Evolutionary conservation across 2,888 invertebrate species (phyloP), one percentile per base, ranked within the genome.

Genomic region (Anoplius nigerrimus): DNA sequence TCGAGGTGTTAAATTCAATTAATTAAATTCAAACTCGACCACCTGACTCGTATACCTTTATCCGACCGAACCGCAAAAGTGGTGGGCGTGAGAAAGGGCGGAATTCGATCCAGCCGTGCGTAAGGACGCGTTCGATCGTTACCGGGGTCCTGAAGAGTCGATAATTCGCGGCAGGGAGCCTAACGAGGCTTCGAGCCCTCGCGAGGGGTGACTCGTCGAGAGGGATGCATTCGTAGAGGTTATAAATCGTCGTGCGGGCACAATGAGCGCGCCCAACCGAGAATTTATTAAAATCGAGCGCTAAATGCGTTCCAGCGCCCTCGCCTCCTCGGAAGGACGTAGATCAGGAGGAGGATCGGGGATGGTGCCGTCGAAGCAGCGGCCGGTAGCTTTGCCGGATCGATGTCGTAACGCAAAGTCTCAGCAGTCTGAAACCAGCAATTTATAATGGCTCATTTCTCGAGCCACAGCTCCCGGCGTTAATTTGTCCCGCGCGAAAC

Each of bases 271-370:
- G 51, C 42, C 48, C 58, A 34, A 24, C 27, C 22, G 45, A 21
- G 54, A 75, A 75, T 75, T 78, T 65, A 69, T 74, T 75, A 66
- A 78, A 72, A 75, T 62, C 66, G 34, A 61, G 24, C 63, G 21
- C 59, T 68, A 66, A 57, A 56, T 42, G 6, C 2, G n/a, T n/a
- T n/a, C n/a, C n/a, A n/a, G 11, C 2, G 34, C 34, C 6, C 58
- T 34, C 21, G 24, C 65, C 20, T 3, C 20, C 56, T 43, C 57
- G 42, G 56, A 21, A 8, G 48, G 18, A 21, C 58, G 60, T 58
- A 54, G 55, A 66, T 66, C 68, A 72, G 75, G n/a, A n/a, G n/a
- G n/a, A n/a, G n/a, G n/a, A n/a, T n/a, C 56, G 42, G 24, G 1
- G 34, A 34, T 34, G 11, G 34, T 6, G 6, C 34, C 34, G 34